These are phyloP conservation scores for Lutjanus argentimaculatus DNA, from an alignment of 2,797 vertebrate species.

Conservation along the genomic window DNA sequence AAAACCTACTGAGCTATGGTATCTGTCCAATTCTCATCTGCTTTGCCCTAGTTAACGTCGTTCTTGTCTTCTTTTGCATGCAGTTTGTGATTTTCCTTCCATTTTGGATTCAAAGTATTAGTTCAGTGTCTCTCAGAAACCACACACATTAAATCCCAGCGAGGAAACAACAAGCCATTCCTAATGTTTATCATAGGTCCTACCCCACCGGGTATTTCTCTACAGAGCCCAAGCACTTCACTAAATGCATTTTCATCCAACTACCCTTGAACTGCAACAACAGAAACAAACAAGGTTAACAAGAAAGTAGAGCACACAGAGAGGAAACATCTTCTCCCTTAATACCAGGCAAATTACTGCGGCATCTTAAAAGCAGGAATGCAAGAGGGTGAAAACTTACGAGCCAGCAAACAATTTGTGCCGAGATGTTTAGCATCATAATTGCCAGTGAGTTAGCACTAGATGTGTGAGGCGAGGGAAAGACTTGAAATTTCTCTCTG, in stretches of 20 bases:
- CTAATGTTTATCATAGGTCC: constrained; percentile 25
- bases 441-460: constrained; percentile 57
- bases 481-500: constrained; percentile 59
- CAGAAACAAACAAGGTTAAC: constrained; percentile 57
- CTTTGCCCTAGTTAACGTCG: not conserved
- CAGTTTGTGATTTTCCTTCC: constrained; percentile 2
- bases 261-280: constrained; percentile 36
- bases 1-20: constrained; percentile 25
- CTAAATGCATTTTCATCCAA: constrained; percentile 18
- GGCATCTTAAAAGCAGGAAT: constrained; percentile 49
- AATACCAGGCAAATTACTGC: constrained; percentile 31
- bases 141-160: constrained; percentile 15
- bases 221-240: not conserved
- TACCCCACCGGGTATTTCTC: constrained; percentile 3
- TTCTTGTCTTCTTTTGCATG: constrained; percentile 7
- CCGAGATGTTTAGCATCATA: constrained; percentile 57
- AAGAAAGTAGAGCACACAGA: constrained; percentile 35
- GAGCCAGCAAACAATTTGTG: constrained; percentile 60
- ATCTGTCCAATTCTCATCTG: constrained; percentile 22
- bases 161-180: constrained; percentile 25
- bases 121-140: constrained; percentile 20
- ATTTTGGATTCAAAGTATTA: constrained; percentile 8
- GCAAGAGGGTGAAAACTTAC: constrained; percentile 13
- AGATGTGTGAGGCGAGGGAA: constrained; percentile 50
- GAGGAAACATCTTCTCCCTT: constrained; percentile 31